Conservation (phyloP, 2,113 vertebrate species). For the Antennarius striatus region DNA sequence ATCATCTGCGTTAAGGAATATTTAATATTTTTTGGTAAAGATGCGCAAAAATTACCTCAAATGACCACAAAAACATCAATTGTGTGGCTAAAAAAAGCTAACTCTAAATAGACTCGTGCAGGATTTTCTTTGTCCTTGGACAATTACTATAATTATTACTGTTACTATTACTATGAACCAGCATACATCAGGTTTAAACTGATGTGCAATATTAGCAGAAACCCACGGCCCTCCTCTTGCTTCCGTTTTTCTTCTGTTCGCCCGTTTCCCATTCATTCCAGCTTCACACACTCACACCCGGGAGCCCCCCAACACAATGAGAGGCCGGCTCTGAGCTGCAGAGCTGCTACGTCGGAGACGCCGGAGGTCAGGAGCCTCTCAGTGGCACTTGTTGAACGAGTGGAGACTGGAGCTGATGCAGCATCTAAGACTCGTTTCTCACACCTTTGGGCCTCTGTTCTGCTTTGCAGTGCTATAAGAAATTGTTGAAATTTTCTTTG, state of each 20-base stretch:
- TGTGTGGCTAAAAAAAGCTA: too few species aligned
- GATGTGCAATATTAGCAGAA: neutral
- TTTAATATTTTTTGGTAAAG: too few species aligned
- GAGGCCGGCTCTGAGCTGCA: conserved; percentile 44
- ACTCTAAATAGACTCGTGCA: too few species aligned
- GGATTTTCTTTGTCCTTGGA: too few species aligned
- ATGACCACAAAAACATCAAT: too few species aligned
- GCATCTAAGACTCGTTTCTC: conserved; percentile 9
- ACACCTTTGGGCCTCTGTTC: conserved; percentile 7
- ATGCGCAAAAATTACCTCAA: too few species aligned
- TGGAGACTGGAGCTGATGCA: conserved; percentile 4
- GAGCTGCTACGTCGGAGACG: conserved; percentile 35
- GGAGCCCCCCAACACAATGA: conserved; percentile 53
- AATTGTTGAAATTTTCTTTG: neutral
- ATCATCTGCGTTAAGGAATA: too few species aligned
- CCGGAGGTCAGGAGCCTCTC: conserved; percentile 32
- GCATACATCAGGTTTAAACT: neutral
- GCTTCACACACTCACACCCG: conserved; percentile 42
- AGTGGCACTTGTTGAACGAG: conserved; percentile 32
- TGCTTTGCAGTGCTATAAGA: neutral
- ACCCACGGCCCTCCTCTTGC: neutral
- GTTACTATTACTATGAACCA: neutral
- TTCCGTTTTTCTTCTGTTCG: neutral
- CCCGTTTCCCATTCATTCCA: conserved; percentile 38
- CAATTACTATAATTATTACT: neutral